Conservation (phyloP, 1,140 invertebrate species). For the Protaetia brevitarsis region DNA sequence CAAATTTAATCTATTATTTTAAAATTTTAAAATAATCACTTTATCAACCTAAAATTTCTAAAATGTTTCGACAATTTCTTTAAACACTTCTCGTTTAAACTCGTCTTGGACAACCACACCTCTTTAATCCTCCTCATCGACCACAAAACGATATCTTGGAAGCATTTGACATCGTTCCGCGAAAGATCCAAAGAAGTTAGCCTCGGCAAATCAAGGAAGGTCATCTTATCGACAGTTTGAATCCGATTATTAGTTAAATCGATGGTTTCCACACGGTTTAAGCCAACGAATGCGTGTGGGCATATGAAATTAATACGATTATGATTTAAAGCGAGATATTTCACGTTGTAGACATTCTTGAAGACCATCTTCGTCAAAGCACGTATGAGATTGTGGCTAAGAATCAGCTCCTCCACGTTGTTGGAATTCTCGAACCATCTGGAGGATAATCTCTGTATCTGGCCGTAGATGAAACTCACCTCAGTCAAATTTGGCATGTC, state of each 20-base stretch:
- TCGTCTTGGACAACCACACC: not conserved
- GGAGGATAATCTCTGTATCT: not conserved
- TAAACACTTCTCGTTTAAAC: not conserved
- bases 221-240: not conserved
- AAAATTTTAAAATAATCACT: not conserved
- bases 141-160: not conserved
- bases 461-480: not conserved
- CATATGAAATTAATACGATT: not conserved
- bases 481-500: not conserved
- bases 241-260: not conserved
- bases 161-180: not conserved
- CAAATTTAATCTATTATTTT: too few relatives aligned
- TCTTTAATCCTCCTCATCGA: not conserved
- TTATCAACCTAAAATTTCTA: not conserved
- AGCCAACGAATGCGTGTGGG: not conserved
- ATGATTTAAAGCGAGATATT: not conserved
- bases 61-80: not conserved
- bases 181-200: not conserved
- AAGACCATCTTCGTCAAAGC: not conserved
- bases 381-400: not conserved
- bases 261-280: not conserved
- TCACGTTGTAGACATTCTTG: not conserved
- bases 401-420: not conserved
- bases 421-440: not conserved
- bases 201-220: not conserved